Evolutionary conservation across 2,888 invertebrate species (phyloP), one percentile per base, ranked within the genome.

Genomic region (Macrosiphum euphorbiae): DNA sequence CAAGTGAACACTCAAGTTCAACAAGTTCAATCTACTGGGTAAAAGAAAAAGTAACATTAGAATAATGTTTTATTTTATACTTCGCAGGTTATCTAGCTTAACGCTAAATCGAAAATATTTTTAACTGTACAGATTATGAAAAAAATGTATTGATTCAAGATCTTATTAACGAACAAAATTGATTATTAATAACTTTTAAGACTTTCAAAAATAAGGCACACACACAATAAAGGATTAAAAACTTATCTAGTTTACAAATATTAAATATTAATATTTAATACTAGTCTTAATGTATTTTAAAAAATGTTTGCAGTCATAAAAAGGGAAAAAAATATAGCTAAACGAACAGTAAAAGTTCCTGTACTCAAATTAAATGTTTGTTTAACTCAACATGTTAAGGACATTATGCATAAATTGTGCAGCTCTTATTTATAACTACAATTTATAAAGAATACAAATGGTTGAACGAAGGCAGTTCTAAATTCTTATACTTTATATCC

Each of bases 161-260:
- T n/a, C 26, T 28, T n/a, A n/a, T 67, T n/a, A 67, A n/a, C n/a
- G 67, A 67, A n/a, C n/a, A 1, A n/a, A 67, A 67, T n/a, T n/a
- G n/a, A 67, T 67, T 67, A 67, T n/a, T 67, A n/a, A n/a, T n/a
- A 67, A n/a, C n/a, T n/a, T 67, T 67, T 67, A 67, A 67, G n/a
- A 67, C 10, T n/a, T 67, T 67, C n/a, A 4, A 67, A 67, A 11
- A 67, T n/a, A n/a, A 67, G n/a, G 3, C 0, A 67, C 26, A 67
- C 67, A 67, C n/a, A n/a, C n/a, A 67, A n/a, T n/a, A 67, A 67
- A n/a, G 67, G 3, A n/a, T 67, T n/a, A 67, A 67, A 67, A 67
- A 61, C 28, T 0, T 28, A 28, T 28, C 28, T 10, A 10, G n/a
- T n/a, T 67, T n/a, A n/a, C n/a, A 67, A 44, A 44, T 44, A 44